Evolutionary conservation across 2,797 vertebrate genomes (phyloP), one percentile per base, ranked within the genome.

Genomic region (Epinephelus awoara): DNA sequence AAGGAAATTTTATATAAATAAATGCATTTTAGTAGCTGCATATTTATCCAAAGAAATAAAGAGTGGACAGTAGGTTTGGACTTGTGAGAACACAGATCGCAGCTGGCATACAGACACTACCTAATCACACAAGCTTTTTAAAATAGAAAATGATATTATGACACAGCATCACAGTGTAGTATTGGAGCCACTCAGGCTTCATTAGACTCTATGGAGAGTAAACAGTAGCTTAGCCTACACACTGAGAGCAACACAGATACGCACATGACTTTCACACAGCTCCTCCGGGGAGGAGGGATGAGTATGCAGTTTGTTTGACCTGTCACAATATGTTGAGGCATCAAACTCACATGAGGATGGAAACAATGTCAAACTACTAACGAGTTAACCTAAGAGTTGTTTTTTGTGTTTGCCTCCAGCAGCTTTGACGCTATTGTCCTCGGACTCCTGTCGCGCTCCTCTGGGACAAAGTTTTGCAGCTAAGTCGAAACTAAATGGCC

Each of bases 291-390:
- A 67, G 18, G 19, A 46, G 40, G 71, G 29, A 75, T 83, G 81
- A 84, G 77, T 78, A 0, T 64, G 85, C 75, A 67, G 14, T 82
- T 86, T 73, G 27, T 68, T 54, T 13, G 25, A 63, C 40, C 67
- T 72, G 79, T 77, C 79, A 79, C 0, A 70, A 12, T 25, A 51
- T 15, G 19, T 1, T 4, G 10, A 13, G 29, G 21, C 6, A 46
- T 47, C 19, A 69, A 14, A 29, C 21, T 17, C 4, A 29, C 42
- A 9, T 21, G 10, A 42, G 29, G 27, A 40, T 4, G 46, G 19
- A 11, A 29, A 42, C 9, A 12, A 51, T 50, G 29, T 58, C 29
- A 63, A 70, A 65, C 44, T 12, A 7, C 18, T 11, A 17, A 57
- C 1, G 3, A 9, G 1, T 66, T 21, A 0, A 21, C 42, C 57